Evolutionary conservation across 30 jellyfish, hydroid and myxozoan species (phyloP).

Genomic region (Aurelia sp.): DNA sequence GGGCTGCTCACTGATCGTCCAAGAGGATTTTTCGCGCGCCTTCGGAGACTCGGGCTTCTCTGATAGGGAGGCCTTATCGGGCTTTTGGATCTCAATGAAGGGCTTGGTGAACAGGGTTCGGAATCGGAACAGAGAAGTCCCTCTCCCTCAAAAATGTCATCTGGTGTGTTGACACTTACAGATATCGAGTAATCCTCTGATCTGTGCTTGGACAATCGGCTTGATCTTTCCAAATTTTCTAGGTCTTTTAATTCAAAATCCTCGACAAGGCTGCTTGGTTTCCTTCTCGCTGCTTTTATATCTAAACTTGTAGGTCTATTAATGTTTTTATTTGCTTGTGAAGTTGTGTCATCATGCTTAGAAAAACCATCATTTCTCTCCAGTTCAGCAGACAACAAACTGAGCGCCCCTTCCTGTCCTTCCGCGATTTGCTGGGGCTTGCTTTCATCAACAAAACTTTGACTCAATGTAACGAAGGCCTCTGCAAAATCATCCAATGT

Average conservation of each 20-base stretch:
- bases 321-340: neutral
- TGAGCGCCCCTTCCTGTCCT: neutral
- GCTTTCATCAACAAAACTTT: neutral
- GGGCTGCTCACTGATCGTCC: conserved; percentile 5
- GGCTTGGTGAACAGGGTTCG: conserved; percentile 28
- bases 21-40: neutral
- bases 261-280: too few relatives aligned
- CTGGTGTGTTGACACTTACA: neutral
- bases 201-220: too few relatives aligned
- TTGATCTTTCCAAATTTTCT: too few relatives aligned
- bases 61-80: conserved; percentile 18
- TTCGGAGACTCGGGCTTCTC: conserved; percentile 64
- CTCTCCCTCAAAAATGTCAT: conserved; percentile 75
- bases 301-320: neutral
- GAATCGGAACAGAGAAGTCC: conserved; percentile 48
- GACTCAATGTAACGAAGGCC: conserved; percentile 49
- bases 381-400: conserved; percentile 14
- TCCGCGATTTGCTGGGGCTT: neutral
- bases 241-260: too few relatives aligned
- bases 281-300: too few relatives aligned
- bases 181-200: neutral
- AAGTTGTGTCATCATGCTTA: neutral
- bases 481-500: conserved; percentile 66
- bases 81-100: conserved; percentile 15
- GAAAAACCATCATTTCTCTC: conserved; percentile 7